phyloP scores from a whole-genome alignment of 2,888 invertebrate species.

The Aradus depressus region DNA sequence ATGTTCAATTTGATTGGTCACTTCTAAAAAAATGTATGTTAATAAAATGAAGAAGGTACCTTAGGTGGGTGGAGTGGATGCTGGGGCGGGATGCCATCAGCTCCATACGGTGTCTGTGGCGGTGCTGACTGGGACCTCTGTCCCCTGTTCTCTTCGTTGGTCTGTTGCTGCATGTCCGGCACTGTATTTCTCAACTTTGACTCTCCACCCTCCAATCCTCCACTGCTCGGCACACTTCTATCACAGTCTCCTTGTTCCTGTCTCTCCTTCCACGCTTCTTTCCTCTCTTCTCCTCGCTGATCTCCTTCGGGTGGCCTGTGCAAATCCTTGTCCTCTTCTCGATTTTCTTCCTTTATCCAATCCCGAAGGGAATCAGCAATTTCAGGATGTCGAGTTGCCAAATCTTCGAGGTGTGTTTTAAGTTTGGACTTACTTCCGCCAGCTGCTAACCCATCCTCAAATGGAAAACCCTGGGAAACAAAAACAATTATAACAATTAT shows the following conservation, averaged over 20 bases:
- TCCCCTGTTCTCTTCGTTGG: constrained; percentile 43
- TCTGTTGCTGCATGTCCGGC: constrained; percentile 49
- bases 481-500: neutral
- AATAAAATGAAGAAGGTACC: too few species aligned
- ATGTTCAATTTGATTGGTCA: too few species aligned
- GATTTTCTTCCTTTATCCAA: constrained; percentile 32
- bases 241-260: constrained; percentile 17
- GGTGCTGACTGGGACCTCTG: constrained; percentile 73
- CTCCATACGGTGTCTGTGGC: constrained; percentile 48
- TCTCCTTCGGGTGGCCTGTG: constrained; percentile 2
- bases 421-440: constrained; percentile 19
- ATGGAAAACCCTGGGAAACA: constrained; percentile 22
- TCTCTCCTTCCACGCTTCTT: constrained; percentile 14
- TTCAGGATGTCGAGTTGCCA: constrained; percentile 61
- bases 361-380: constrained; percentile 55
- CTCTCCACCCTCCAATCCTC: constrained; percentile 10
- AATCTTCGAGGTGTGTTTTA: constrained; percentile 48
- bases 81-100: too few species aligned
- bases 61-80: too few species aligned
- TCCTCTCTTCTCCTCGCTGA: constrained; percentile 3
- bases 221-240: too few species aligned
- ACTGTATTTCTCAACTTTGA: constrained; percentile 61
- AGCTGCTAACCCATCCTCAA: constrained; percentile 23
- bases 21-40: too few species aligned
- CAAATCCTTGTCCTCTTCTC: constrained; percentile 1